Base-by-base conservation (phyloP, 2,113 vertebrate genomes). In the Ochotona princeps region DNA sequence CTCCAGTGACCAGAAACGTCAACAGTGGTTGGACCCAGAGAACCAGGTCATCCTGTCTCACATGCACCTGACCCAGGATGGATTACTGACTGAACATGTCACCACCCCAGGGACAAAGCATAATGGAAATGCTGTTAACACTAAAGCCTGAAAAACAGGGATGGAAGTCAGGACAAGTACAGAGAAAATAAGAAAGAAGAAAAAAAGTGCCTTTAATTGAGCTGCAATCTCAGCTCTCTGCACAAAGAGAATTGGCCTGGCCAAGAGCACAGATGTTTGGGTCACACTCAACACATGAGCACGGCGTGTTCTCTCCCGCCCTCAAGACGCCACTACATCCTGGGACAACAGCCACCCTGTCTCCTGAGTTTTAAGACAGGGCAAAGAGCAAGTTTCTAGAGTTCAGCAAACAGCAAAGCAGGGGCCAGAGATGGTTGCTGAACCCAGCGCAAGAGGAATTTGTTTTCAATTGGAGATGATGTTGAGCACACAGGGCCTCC, bases 181-280 rank as follows among this genome's bases (percentile, higher is more conserved):
- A 70, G 11, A 90, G 87, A 95, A 94, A 72, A 10, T 28, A 25
- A 87, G 60, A 0, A 0, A n/a, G 23, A 61, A 1, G 11, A 20
- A 25, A 9, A 90, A 91, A 78, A 76, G 67, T n/a, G 32, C 92
- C 44, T 87, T 91, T 5, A 69, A 32, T 23, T 72, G n/a, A 74
- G 65, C 60, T 91, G 66, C 84, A 93, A 89, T 87, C 51, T 92
- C 69, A 78, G 21, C 73, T 76, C 73, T 76, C 87, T 67, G 87
- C 82, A 69, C 69, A 83, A 47, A 90, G 75, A 54, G 49, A 44
- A 5, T 26, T n/a, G 94, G 86, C 87, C 54, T 86, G 63, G 21
- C 44, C 61, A 44, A 66, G 70, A 18, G 14, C 61, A 60, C 96
- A 93, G 95, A 93, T 97, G 96, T 96, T 97, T 95, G 96, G 93